Conservation (phyloP, 2,797 vertebrate species). For the Smutsia temminckii region DNA sequence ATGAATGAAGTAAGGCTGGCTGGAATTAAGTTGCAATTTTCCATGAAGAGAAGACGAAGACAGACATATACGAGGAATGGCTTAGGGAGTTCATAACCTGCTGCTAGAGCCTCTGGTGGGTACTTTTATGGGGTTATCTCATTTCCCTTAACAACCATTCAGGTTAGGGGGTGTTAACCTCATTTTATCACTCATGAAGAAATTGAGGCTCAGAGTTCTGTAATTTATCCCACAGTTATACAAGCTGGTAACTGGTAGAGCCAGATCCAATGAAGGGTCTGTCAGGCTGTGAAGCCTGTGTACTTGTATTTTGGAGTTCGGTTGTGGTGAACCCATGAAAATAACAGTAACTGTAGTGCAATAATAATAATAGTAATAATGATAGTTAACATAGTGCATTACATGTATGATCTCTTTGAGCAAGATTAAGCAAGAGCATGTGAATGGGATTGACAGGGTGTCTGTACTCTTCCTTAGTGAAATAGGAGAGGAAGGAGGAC, state of each 20-base stretch:
- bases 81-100: not conserved
- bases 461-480: not conserved
- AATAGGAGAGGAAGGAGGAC: not conserved
- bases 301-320: not conserved
- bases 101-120: not conserved
- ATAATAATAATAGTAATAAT: not conserved
- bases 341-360: not conserved
- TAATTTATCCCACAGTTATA: not conserved
- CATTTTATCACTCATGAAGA: not conserved
- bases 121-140: not conserved
- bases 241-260: not conserved
- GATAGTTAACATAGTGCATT: not conserved
- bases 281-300: not conserved
- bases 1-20: not conserved
- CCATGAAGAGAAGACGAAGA: not conserved
- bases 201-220: not conserved
- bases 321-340: not conserved
- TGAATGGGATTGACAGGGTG: not conserved
- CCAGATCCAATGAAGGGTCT: not conserved
- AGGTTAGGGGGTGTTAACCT: not conserved
- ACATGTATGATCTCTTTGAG: not conserved
- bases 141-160: not conserved
- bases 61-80: not conserved
- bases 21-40: slow-evolving; percentile 10
- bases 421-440: not conserved